These are phyloP conservation scores for Staurois parvus DNA, from an alignment of 2,797 vertebrate species.

Conservation along the genomic window DNA sequence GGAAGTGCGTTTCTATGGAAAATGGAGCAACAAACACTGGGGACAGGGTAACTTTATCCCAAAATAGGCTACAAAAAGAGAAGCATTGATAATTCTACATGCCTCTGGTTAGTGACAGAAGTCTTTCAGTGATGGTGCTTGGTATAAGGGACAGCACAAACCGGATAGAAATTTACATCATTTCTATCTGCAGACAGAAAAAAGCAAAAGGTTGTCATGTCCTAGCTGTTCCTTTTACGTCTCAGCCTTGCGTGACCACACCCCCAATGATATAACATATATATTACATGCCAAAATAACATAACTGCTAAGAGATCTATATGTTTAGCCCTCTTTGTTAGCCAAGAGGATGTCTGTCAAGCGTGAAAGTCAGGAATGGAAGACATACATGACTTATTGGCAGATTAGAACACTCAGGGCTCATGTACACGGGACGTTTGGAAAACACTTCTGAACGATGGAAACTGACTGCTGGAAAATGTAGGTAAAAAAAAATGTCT, in stretches of 20 bases:
- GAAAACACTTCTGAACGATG: too few species aligned
- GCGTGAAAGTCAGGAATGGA: too few species aligned
- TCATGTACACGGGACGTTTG: too few species aligned
- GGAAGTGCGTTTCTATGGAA: slow-evolving; percentile 22
- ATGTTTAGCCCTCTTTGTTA: neutral
- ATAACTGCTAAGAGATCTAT: neutral
- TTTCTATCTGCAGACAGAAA: neutral
- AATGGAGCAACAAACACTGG: slow-evolving; percentile 11
- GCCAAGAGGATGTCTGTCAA: too few species aligned
- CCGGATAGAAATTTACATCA: neutral
- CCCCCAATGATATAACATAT: neutral
- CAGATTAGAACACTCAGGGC: too few species aligned
- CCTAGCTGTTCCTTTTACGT: neutral
- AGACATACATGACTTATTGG: too few species aligned
- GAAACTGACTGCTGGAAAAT: too few species aligned
- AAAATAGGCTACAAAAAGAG: slow-evolving; percentile 18
- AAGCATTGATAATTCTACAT: neutral
- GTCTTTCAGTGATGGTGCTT: neutral
- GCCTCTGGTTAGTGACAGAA: neutral
- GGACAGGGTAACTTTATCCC: slow-evolving; percentile 11
- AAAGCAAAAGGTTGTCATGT: neutral
- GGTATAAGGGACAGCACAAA: neutral
- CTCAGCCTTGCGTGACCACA: neutral
- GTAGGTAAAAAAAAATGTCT: too few species aligned
- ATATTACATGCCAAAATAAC: neutral